phyloP scores from a whole-genome alignment of 2,888 invertebrate species.

The Pollenia griseotomentosa region DNA sequence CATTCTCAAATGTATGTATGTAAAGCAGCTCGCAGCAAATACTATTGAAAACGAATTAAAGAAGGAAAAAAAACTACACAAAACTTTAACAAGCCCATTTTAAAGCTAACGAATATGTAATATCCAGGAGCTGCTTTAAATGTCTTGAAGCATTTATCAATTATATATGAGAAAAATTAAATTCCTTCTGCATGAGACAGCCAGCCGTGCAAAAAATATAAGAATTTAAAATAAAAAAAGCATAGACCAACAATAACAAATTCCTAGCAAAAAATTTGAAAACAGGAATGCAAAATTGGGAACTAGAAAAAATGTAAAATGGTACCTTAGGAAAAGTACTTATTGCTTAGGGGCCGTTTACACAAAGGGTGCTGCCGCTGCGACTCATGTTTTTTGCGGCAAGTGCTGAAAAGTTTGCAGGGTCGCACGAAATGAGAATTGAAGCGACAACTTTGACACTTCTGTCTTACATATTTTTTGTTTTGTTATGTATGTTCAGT shows the following conservation, averaged over 20 bases:
- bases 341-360: no score
- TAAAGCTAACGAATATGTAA: constrained; percentile 26
- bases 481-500: no score
- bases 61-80: constrained; percentile 30
- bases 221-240: constrained; percentile 14
- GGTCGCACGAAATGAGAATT: no score
- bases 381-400: no score
- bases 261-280: constrained; percentile 61
- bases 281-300: constrained; percentile 4
- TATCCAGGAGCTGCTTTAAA: constrained; percentile 71
- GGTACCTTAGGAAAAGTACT: background rate
- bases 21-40: constrained; percentile 25
- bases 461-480: no score
- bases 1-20: background rate
- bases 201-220: constrained; percentile 12
- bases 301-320: background rate
- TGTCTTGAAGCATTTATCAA: constrained; percentile 73
- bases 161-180: constrained; percentile 66
- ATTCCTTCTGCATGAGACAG: constrained; percentile 71
- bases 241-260: constrained; percentile 50
- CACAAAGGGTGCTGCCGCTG: no score
- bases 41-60: background rate
- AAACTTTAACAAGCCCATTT: constrained; percentile 61
- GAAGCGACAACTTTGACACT: no score
- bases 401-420: no score